Evolutionary conservation across 2,888 invertebrate species (phyloP), one percentile per base, ranked within the genome.

Genomic region (Volucella inflata): DNA sequence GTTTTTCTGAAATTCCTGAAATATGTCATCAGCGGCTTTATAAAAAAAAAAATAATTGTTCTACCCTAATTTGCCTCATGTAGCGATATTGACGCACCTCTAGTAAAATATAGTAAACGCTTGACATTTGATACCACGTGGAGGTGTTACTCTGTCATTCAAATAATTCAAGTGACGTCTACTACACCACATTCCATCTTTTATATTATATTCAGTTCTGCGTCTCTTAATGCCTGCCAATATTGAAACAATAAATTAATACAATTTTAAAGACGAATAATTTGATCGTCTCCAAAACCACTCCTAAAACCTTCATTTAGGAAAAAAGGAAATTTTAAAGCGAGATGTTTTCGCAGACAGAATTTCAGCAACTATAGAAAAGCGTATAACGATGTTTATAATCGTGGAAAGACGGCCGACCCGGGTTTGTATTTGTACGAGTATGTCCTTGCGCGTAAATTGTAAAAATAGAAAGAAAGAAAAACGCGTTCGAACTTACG

Each of bases 41-140:
- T 59, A 72, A 74, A 78, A 78, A 83, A 72, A 74, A 78, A 78
- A 83, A 68, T 78, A 78, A 78, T 36, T 62, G n/a, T 55, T 64
- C 42, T 50, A 44, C 2, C 40, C 11, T 21, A 14, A 36, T 16
- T 16, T 14, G 16, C 21, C 36, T 21, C 21, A 8, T 16, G 48
- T 55, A 44, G 21, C 51, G 30, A 60, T 51, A 81, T 36, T 57
- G 30, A 36, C 46, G 55, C 30, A 44, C 14, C 68, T 2, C 17
- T 16, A 38, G 48, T 16, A 16, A 10, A 55, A 64, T 30, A 62
- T 36, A 57, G 44, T 40, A 12, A 50, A 57, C 46, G 55, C 2
- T 8, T 17, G 16, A 21, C 30, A 30, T 30, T 30, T 6, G 30
- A 6, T 30, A 6, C 1, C 1, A 6, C n/a, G 30, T 40, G 21